phyloP scores from a whole-genome alignment of 2,888 invertebrate species.

The Rotaria magnacalcarata region DNA sequence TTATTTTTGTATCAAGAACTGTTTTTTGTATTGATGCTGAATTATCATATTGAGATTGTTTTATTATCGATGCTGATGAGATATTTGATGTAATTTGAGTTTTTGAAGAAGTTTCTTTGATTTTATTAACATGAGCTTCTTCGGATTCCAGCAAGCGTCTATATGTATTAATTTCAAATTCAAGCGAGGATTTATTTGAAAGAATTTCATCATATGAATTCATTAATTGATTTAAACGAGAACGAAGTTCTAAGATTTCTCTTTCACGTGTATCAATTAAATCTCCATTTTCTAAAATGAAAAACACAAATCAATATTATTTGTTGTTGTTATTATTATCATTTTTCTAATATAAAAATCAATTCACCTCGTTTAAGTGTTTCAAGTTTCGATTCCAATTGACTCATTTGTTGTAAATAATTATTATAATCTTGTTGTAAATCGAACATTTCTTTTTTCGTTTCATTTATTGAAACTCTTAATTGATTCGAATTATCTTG shows the following conservation, averaged over 20 bases:
- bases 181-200: constrained; percentile 63
- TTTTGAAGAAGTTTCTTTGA: neutral
- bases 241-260: constrained; percentile 43
- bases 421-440: constrained; percentile 41
- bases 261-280: constrained; percentile 42
- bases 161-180: constrained; percentile 64
- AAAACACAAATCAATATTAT: neutral
- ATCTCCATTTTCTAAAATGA: constrained; percentile 35
- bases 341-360: too few relatives aligned
- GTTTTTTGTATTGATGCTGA: neutral
- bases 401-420: constrained; percentile 35
- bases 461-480: constrained; percentile 35
- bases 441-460: constrained; percentile 38
- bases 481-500: constrained; percentile 24
- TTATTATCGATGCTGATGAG: neutral
- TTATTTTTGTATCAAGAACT: constrained; percentile 47
- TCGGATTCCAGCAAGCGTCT: constrained; percentile 63
- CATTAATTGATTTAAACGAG: constrained; percentile 42
- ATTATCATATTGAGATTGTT: neutral
- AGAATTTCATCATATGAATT: constrained; percentile 51
- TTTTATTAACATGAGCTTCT: constrained; percentile 54
- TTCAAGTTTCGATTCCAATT: constrained; percentile 45
- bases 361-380: constrained; percentile 11
- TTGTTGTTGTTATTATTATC: too few relatives aligned
- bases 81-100: constrained; percentile 37